Base-by-base conservation (phyloP, 2,797 vertebrate genomes). In the Schizopygopsis malacanthus region DNA sequence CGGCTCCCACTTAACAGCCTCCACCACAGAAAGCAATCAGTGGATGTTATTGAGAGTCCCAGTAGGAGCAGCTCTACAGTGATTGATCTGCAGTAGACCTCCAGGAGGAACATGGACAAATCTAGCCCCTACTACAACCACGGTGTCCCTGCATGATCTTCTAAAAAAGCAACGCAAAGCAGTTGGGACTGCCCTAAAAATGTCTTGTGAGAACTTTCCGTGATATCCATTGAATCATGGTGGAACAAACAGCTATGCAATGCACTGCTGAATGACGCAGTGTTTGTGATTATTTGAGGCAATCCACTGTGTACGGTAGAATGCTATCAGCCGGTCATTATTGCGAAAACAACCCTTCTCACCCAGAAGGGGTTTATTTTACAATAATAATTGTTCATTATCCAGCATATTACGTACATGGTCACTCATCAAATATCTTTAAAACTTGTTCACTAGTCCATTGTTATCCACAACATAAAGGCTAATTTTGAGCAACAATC, bases 21-120 rank as follows among this genome's bases (percentile, higher is more conserved):
- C 92, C 90, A 93, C 94, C 91, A 93, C 94, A 94, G 93, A 95
- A 94, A 95, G 94, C 94, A 96, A 95, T 95, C 95, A 95, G 94
- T 93, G 93, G 92, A 92, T 95, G 95, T 95, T 95, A 96, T 94
- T 91, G 91, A 94, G 93, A 93, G 93, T 94, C 95, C 95, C 94
- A 84, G 93, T 94, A 94, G 94, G 93, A 95, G 79, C 89, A 92
- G 90, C 92, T 92, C 59, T 83, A 91, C 92, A 88, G 89, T 95
- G 94, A 96, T 95, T 94, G 94, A 95, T 95, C 94, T 94, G 93
- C 94, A 93, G 91, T 85, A 89, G 91, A 93, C 91, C 92, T 95
- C 93, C 94, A 92, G 93, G 93, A 93, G 93, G 93, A 93, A 91
- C 91, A 86, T 84, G 91, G 90, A 90, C 54, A 82, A 84, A 80